phyloP scores from a whole-genome alignment of 2,113 vertebrate species.

The Chaenocephalus aceratus region DNA sequence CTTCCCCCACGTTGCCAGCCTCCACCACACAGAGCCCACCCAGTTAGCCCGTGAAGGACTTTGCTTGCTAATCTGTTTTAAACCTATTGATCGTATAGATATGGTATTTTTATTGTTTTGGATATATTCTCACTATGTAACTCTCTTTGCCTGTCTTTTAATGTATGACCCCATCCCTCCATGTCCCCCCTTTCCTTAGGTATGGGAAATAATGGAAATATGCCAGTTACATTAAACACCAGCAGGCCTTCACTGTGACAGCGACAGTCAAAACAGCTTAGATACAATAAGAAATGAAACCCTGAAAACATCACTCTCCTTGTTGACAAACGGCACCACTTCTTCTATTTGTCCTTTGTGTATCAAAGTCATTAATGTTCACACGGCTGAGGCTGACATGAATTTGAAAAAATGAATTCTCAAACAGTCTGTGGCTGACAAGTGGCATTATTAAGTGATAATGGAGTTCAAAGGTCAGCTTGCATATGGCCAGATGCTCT shows the following conservation, averaged over 20 bases:
- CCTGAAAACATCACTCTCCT: slow-evolving; percentile 14
- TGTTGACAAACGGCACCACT: neutral
- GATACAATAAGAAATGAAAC: slow-evolving; percentile 7
- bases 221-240: slow-evolving; percentile 1
- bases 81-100: slow-evolving; percentile 27
- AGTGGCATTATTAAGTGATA: slow-evolving; percentile 36
- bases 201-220: slow-evolving; percentile 12
- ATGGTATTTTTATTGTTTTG: no score
- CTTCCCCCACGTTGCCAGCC: slow-evolving; percentile 2
- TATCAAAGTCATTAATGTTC: slow-evolving; percentile 4
- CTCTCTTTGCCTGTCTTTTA: neutral
- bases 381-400: neutral
- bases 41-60: slow-evolving; percentile 11
- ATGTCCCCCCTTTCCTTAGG: neutral
- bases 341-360: neutral
- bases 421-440: slow-evolving; percentile 13
- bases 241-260: neutral
- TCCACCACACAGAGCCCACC: slow-evolving; percentile 33
- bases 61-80: slow-evolving; percentile 32
- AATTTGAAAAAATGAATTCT: slow-evolving; percentile 5
- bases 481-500: slow-evolving; percentile 4
- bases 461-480: slow-evolving; percentile 47
- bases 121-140: neutral
- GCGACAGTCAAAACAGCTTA: neutral
- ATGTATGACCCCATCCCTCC: neutral